Evolutionary conservation across 2,888 invertebrate genomes (phyloP).

Genomic region (Stenurella melanura): DNA sequence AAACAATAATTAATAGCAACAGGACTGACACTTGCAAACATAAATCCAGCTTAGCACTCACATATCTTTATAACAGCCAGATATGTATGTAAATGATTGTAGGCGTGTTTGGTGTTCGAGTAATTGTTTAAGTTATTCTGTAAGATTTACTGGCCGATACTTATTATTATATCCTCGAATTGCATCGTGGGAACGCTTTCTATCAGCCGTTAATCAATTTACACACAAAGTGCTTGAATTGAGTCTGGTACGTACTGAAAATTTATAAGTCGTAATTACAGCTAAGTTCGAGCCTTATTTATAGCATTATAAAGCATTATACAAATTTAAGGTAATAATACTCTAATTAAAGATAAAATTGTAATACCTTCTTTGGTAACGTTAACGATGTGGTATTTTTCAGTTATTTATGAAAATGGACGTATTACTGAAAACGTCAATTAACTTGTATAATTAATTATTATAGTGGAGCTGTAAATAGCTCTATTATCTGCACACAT

Average conservation of each 20-base stretch:
- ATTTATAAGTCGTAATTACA: conserved; percentile 22
- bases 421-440: background rate
- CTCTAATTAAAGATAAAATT: background rate
- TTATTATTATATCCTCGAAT: conserved; percentile 42
- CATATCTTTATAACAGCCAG: conserved; percentile 54
- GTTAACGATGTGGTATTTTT: background rate
- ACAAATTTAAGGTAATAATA: conserved; percentile 1
- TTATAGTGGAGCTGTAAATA: background rate
- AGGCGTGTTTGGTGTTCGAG: conserved; percentile 63
- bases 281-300: background rate
- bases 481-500: background rate
- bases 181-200: conserved; percentile 65
- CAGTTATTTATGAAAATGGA: background rate
- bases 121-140: conserved; percentile 64
- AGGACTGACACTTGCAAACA: conserved; percentile 46
- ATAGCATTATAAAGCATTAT: background rate
- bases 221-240: conserved; percentile 43
- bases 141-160: conserved; percentile 53
- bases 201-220: conserved; percentile 61
- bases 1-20: conserved; percentile 56
- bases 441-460: background rate
- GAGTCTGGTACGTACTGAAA: conserved; percentile 29
- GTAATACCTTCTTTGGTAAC: background rate
- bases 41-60: conserved; percentile 50
- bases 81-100: conserved; percentile 65